Evolutionary conservation across 1,140 invertebrate species (phyloP), one percentile per base, ranked within the genome.

Genomic region (Ruditapes philippinarum): DNA sequence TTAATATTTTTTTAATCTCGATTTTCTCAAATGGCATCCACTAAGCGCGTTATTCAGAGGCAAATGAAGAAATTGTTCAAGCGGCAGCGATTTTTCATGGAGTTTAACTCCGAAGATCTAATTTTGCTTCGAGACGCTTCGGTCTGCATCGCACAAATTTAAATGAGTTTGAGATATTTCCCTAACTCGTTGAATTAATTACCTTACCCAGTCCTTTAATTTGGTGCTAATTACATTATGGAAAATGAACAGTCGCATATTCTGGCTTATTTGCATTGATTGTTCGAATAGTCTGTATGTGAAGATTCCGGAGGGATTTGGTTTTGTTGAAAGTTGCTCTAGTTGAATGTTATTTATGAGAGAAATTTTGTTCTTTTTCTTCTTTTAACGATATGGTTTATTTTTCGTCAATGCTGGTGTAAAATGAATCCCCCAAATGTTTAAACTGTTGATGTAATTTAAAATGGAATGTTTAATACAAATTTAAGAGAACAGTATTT

Each of bases 211-310:
- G 40, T 45, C 73, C 73, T 45, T 78, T 78, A 78, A 78, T 78
- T 78, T 78, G 73, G 42, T 49, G 49, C 40, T 78, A 78, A 78
- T 78, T 78, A 28, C 40, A 78, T 78, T 78, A 78, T 28, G 28
- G 22, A 54, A 31, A 78, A 17, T 51, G 45, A 78, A 54, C 31
- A 54, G 42, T 78, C 45, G 49, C 73, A 78, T 33, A 78, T 78
- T 78, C 40, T 78, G 19, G 9, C 73, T 78, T 33, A 78, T 78
- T 78, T 49, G 73, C 73, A 78, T 78, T 78, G 73, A 78, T 78
- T 78, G 73, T 45, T 70, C 25, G 5, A 17, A 25, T 33, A 49
- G 73, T 78, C 49, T 42, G 11, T 49, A 42, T 78, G 45, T 45
- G 5, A 22, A 33, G 28, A 45, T 49, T 54, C 73, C 73, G 9